phyloP scores from a whole-genome alignment of 2,113 vertebrate species.

The Anoura caudifer region DNA sequence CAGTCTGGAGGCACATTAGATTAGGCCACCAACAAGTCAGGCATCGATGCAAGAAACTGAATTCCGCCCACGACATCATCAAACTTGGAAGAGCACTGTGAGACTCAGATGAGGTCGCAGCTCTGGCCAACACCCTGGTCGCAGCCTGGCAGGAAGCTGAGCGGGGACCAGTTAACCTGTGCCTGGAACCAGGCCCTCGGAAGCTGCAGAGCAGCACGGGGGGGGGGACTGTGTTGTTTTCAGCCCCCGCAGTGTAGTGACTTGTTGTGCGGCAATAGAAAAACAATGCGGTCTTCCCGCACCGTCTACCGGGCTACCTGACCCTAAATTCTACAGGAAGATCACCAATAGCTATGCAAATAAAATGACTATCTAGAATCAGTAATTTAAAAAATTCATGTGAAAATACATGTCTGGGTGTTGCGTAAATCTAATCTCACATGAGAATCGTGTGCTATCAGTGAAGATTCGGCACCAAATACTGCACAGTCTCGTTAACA shows the following conservation, averaged over 20 bases:
- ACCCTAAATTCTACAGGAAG: background rate
- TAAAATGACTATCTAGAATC: background rate
- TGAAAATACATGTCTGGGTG: background rate
- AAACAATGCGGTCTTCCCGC: background rate
- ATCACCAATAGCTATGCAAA: background rate
- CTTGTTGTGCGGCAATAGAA: background rate
- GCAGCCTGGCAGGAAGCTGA: background rate
- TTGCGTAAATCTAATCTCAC: background rate
- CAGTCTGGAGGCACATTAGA: fast-evolving
- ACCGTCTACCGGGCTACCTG: fast-evolving
- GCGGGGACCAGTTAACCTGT: fast-evolving
- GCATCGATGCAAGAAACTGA: too few species aligned
- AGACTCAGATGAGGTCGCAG: fast-evolving
- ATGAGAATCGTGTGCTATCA: background rate
- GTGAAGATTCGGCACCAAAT: background rate
- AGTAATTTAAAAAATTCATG: background rate
- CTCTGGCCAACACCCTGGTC: background rate
- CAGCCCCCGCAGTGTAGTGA: background rate
- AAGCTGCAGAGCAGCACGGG: fast-evolving
- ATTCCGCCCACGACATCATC: background rate
- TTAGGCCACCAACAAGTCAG: background rate
- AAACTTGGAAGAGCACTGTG: background rate
- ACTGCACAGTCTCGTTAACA: background rate
- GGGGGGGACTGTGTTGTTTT: fast-evolving
- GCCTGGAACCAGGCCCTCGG: fast-evolving